Evolutionary conservation across 2,888 invertebrate genomes (phyloP).

Genomic region (Lepidocyrtinus sp.): DNA sequence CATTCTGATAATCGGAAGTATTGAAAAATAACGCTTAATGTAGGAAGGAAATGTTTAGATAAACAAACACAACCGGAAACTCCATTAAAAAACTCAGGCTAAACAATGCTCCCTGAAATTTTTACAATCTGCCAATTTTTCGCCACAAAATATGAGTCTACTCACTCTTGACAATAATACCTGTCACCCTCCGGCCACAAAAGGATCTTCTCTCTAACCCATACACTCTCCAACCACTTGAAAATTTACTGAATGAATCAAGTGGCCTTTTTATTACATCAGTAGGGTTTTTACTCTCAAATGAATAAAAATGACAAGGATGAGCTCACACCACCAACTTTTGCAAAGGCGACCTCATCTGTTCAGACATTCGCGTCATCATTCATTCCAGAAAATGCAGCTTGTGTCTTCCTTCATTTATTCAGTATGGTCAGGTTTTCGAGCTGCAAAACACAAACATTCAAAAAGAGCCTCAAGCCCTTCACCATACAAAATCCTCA

Average conservation of each 20-base stretch:
- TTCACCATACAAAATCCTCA: slow-evolving; percentile 12
- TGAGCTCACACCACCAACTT: neutral
- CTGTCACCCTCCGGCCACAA: slow-evolving; percentile 42
- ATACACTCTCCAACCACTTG: slow-evolving; percentile 3
- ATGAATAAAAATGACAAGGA: slow-evolving; percentile 18
- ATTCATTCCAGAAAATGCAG: neutral
- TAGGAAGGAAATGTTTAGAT: neutral
- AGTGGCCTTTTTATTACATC: slow-evolving; percentile 11
- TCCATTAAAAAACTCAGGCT: too few relatives aligned
- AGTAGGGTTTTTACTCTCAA: neutral
- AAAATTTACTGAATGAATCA: neutral
- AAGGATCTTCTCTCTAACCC: neutral
- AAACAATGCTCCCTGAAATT: neutral
- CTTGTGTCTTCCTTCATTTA: neutral
- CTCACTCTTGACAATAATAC: neutral
- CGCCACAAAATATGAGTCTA: neutral
- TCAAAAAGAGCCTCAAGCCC: slow-evolving; percentile 51
- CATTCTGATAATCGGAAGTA: slow-evolving; percentile 22
- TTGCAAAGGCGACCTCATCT: slow-evolving; percentile 36
- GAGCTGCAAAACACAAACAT: neutral
- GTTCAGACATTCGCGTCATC: slow-evolving; percentile 7
- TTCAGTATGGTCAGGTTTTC: slow-evolving; percentile 2
- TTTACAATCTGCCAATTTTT: neutral
- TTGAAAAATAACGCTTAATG: neutral
- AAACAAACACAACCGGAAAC: too few relatives aligned